Base-by-base conservation (phyloP, 2,888 invertebrate genomes). In the Pheosia gnoma region DNA sequence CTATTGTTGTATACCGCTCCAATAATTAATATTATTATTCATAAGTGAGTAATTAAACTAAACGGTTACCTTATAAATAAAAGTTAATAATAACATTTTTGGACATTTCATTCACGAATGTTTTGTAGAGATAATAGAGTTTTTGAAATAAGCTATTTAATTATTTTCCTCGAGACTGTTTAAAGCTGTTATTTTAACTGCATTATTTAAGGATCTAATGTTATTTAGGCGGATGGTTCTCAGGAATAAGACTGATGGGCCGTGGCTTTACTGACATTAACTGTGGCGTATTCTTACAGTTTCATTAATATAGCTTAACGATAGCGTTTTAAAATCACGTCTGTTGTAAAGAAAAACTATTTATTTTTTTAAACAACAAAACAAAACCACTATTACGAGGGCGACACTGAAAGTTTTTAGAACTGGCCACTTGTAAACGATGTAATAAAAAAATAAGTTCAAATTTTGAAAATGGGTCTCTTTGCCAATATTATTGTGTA, bases 231-330 rank as follows among this genome's bases (percentile, higher is more conserved):
- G 36, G 25, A 53, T 10, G 36, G 37, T 9, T 37, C 25, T 25
- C 25, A 25, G 25, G 25, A 25, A 25, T 25, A 25, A 25, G 25
- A 25, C 25, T 25, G 25, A 25, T 1, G 2, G 25, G 25, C 25
- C 53, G 37, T 5, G 37, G 53, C 37, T 53, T 53, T 52, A 52
- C 9, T 8, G 52, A 36, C 52, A 36, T 53, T 53, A 53, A 53
- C 37, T 3, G 11, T 10, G 53, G 37, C n/a, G 36, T 45, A n/a
- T 52, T 59, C 51, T 59, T 39, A 11, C 41, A n/a, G 38, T 49
- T 58, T 38, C 37, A 37, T 13, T 51, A 51, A 49, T 37, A 47
- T n/a, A 55, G 39, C 55, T 55, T 51, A 51, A 51, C 51, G 6
- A 25, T 8, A 25, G 51, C n/a, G 25, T 25, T 25, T 51, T 25